These are phyloP conservation scores for Spizaetus ornatus DNA, from an alignment of 2,113 vertebrate genomes.

Conservation along the genomic window DNA sequence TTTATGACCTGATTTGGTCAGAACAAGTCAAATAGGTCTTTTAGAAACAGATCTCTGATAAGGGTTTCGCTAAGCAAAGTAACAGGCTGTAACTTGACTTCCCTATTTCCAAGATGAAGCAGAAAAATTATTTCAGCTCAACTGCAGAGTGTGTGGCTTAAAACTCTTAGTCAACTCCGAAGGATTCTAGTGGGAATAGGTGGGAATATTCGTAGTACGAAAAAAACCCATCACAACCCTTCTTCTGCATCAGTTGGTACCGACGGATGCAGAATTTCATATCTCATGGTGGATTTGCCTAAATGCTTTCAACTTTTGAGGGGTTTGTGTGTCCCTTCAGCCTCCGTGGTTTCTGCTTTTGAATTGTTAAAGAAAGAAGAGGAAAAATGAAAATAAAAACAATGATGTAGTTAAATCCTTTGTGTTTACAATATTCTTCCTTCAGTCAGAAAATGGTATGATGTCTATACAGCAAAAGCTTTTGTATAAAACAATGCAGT, in stretches of 20 bases:
- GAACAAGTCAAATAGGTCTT: neutral
- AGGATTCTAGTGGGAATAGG: neutral
- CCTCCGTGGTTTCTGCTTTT: neutral
- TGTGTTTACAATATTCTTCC: neutral
- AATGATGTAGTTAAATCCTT: neutral
- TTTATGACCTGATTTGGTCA: slow-evolving; percentile 33
- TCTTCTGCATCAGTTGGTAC: neutral
- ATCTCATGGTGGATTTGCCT: neutral
- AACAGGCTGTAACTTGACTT: neutral
- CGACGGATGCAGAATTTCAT: neutral
- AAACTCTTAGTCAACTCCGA: neutral
- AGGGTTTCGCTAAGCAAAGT: neutral
- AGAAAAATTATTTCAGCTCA: neutral
- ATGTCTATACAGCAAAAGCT: neutral
- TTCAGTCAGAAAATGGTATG: neutral
- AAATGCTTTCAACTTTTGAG: neutral
- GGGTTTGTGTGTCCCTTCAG: neutral
- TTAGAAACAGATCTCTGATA: neutral
- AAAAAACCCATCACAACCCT: accelerated
- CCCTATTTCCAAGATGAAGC: neutral
- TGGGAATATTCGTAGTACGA: neutral
- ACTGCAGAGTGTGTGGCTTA: neutral
- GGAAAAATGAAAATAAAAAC: neutral
- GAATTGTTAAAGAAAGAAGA: neutral
- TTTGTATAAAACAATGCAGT: neutral